Evolutionary conservation across 2,113 vertebrate genomes (phyloP).

Genomic region (Hassar affinis): DNA sequence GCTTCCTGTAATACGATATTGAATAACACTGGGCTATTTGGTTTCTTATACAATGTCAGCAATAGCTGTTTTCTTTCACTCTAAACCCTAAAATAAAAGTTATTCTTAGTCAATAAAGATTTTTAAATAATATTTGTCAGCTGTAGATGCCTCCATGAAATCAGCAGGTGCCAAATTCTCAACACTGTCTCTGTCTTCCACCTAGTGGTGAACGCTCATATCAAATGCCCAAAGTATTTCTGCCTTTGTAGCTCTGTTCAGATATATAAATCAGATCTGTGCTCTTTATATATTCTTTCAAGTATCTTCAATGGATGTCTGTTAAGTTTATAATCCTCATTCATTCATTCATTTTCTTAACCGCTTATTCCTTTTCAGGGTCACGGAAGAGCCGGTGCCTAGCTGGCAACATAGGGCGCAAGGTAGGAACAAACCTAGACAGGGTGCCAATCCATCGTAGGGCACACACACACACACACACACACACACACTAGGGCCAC

Average conservation of each 20-base stretch:
- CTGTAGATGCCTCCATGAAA: neutral
- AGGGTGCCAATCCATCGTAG: no score
- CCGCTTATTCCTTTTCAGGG: no score
- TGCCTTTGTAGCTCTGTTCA: neutral
- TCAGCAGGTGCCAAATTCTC: neutral
- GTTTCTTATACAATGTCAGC: neutral
- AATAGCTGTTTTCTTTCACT: neutral
- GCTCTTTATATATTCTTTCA: neutral
- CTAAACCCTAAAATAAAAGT: neutral
- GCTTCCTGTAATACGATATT: neutral
- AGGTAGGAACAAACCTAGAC: no score
- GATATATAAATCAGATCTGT: no score
- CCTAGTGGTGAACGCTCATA: slow-evolving; percentile 58
- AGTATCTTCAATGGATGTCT: neutral
- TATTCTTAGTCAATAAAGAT: neutral
- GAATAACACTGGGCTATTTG: neutral
- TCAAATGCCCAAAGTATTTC: slow-evolving; percentile 9
- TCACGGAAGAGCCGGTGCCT: no score
- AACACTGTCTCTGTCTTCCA: slow-evolving; percentile 50
- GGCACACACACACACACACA: no score
- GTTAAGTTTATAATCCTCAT: neutral
- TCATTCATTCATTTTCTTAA: no score
- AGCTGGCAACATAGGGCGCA: no score
- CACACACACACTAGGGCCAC: no score
- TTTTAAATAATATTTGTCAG: neutral